Base-by-base conservation (phyloP, 1,140 invertebrate genomes). In the Helicoverpa armigera region DNA sequence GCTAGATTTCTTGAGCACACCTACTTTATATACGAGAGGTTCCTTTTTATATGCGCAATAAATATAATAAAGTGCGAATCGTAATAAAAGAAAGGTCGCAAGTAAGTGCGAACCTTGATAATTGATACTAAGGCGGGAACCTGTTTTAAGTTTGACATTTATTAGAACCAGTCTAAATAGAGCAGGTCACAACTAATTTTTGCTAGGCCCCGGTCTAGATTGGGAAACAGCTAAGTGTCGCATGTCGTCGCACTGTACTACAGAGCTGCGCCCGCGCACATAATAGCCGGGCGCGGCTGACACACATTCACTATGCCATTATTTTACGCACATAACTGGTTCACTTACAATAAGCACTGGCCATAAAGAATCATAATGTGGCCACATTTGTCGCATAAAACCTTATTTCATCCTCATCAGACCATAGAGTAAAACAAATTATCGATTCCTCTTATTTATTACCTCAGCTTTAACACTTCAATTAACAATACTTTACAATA, bases 361-460 rank as follows among this genome's bases (percentile, higher is more conserved):
- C 69, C 14, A 50, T 73, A 73, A 56, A 73, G 53, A 43, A 58
- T n/a, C 70, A 58, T 73, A 73, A 56, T 13, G 5, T 14, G 10
- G 7, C 29, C 51, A 23, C 53, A 35, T 56, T 73, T 73, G 48
- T 58, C 48, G 11, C 23, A 2, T 51, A 56, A 56, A 73, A 35
- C 9, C 29, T 53, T 73, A 73, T 43, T 58, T 48, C 63, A 67
- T 18, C 48, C 63, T 16, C n/a, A 2, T 65, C 48, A 67, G 35
- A 67, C 16, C 43, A 16, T 3, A 50, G 18, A 70, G 70, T 73
- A 83, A 65, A 87, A 81, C 61, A 67, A 78, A 53, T 79, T 70
- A 31, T 84, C 81, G 87, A 90, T 93, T 93, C 92, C 91, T 90
- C 91, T 90, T 89, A 89, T 94, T 93, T 93, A 94, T 93, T 94